Percentiles rank a stretch among this genome's conserved stretches.
phyloP scores from a whole-genome alignment of 2,888 invertebrate genomes.

The Miltochrista miniata region DNA sequence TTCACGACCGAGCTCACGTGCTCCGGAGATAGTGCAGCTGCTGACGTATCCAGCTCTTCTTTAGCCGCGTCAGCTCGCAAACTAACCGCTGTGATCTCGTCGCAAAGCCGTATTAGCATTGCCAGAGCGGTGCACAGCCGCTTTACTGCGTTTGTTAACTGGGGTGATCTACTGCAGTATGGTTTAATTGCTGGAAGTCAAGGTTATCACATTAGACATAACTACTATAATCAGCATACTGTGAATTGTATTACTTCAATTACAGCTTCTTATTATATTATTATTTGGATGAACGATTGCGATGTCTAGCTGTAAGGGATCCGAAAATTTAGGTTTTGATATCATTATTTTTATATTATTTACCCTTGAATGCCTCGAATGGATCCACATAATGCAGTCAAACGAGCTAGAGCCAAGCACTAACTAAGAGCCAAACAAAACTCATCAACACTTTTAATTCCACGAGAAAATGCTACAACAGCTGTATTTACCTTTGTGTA shows the following conservation, averaged over 20 bases:
- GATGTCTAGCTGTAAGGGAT: no score
- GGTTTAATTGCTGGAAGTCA: constrained; percentile 77
- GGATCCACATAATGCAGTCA: neutral
- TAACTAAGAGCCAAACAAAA: no score
- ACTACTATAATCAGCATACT: no score
- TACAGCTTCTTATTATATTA: neutral
- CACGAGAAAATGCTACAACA: constrained; percentile 3
- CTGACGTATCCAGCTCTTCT: constrained; percentile 62
- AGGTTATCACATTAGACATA: no score
- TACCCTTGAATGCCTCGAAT: neutral
- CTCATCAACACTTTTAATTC: neutral
- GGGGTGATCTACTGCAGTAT: constrained; percentile 84
- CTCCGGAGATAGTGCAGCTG: constrained; percentile 67
- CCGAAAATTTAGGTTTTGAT: no score
- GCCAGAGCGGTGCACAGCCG: constrained; percentile 94
- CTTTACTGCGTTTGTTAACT: constrained; percentile 90
- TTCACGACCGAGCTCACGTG: constrained; percentile 71
- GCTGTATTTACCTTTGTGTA: constrained; percentile 85
- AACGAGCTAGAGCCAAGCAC: neutral
- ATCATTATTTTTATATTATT: no score
- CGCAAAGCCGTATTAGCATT: constrained; percentile 94
- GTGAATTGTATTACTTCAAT: no score
- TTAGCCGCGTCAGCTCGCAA: constrained; percentile 82
- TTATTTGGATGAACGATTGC: no score
- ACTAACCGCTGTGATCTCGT: constrained; percentile 92